A percentile compares a stretch with the other conserved stretches of the same genome.
phyloP scores from a whole-genome alignment of 2,888 invertebrate species.

The Xestia sexstrigata region DNA sequence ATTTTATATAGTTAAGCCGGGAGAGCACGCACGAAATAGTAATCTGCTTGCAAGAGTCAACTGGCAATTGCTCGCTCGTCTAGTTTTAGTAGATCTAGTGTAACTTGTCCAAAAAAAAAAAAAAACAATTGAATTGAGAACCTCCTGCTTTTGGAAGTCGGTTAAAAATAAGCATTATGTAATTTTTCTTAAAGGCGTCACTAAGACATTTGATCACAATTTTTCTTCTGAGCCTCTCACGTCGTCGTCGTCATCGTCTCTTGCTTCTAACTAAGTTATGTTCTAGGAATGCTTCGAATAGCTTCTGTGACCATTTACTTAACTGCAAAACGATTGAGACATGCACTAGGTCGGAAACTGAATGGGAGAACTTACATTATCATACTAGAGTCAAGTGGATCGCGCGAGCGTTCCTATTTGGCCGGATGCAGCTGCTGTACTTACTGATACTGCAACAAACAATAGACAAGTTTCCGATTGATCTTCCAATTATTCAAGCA shows the following conservation, averaged over 20 bases:
- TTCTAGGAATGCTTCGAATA: not conserved
- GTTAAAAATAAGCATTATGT: not conserved
- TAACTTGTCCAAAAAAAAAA: too few species aligned
- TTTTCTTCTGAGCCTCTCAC: not conserved
- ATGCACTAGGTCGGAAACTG: not conserved
- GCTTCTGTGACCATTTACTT: not conserved
- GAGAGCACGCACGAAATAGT: not conserved
- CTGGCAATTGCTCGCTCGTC: not conserved
- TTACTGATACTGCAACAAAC: constrained; percentile 16
- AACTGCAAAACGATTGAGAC: not conserved
- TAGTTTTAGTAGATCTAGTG: not conserved
- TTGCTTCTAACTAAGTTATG: not conserved
- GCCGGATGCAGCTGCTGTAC: not conserved
- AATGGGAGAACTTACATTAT: constrained; percentile 16
- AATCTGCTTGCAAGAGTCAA: not conserved
- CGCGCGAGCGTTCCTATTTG: not conserved
- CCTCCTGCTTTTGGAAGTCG: too few species aligned
- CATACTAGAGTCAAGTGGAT: constrained; percentile 5
- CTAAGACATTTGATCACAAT: not conserved
- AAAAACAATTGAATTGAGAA: too few species aligned
- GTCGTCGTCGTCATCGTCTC: too few species aligned
- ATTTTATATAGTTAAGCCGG: not conserved
- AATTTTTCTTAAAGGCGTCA: not conserved
- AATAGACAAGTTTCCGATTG: not conserved
- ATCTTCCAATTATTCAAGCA: not conserved